Percentiles rank a stretch among this genome's conserved stretches.
Evolutionary conservation across 1,140 invertebrate genomes (phyloP).

Genomic region (Delia radicum): DNA sequence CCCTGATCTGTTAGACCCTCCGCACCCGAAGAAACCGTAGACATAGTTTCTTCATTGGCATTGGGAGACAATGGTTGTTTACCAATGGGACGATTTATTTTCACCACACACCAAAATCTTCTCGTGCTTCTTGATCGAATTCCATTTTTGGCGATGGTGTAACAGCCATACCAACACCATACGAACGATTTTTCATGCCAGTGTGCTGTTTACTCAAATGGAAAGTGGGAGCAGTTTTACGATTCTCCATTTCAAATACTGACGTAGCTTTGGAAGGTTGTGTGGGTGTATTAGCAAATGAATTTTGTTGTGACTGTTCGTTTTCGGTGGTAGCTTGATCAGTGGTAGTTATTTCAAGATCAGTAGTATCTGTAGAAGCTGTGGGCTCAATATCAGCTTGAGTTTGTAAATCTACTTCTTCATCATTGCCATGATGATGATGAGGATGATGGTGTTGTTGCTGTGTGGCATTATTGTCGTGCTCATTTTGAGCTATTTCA

Average conservation of each 20-base stretch:
- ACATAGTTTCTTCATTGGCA: conserved; percentile 37
- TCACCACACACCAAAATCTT: conserved; percentile 51
- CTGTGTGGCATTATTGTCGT: no score
- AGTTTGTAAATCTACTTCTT: conserved; percentile 34
- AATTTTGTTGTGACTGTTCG: not conserved
- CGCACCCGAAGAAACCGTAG: conserved; percentile 38
- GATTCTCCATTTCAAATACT: conserved; percentile 15
- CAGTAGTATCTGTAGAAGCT: not conserved
- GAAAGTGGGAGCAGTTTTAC: conserved; percentile 35
- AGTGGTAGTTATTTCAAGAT: not conserved
- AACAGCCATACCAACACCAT: conserved; percentile 50
- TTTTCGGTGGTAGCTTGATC: not conserved
- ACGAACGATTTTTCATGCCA: conserved; percentile 53
- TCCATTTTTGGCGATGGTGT: conserved; percentile 53
- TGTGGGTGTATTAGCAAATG: not conserved
- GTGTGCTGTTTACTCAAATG: conserved; percentile 53
- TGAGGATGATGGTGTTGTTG: not conserved
- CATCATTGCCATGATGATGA: not conserved
- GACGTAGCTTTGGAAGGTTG: not conserved
- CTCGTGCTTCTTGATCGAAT: conserved; percentile 48
- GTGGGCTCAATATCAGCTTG: conserved; percentile 32
- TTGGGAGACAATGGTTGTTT: conserved; percentile 37
- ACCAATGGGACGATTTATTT: conserved; percentile 51
- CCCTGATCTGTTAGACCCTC: conserved; percentile 61
- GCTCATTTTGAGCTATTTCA: not conserved